Conservation (phyloP, 2,797 vertebrate genomes). For the Erethizon dorsatum region DNA sequence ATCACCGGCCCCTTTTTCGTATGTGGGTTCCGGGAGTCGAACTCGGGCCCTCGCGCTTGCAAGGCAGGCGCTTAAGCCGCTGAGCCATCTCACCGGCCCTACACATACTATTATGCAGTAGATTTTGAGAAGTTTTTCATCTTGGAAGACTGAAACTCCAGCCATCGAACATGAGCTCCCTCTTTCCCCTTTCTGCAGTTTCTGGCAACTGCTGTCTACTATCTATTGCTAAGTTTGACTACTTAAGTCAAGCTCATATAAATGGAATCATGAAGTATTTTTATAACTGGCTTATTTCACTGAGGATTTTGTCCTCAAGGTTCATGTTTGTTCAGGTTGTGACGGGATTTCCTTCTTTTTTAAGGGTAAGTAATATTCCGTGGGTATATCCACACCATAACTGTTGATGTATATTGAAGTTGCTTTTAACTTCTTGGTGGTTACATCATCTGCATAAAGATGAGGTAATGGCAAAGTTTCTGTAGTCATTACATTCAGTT, state of each 20-base stretch:
- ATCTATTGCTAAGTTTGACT: background rate
- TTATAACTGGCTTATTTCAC: background rate
- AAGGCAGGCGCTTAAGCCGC: too few species aligned
- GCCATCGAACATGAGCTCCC: background rate
- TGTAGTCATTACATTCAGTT: background rate
- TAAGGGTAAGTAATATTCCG: constrained; percentile 7
- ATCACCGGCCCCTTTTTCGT: too few species aligned
- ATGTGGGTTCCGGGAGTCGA: too few species aligned
- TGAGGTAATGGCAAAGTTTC: background rate
- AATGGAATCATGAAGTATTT: background rate
- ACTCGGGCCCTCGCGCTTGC: too few species aligned
- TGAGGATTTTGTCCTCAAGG: background rate
- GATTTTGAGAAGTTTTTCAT: background rate
- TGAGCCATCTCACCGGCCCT: too few species aligned
- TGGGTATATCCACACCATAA: background rate
- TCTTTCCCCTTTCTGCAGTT: rapidly evolving
- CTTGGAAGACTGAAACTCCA: background rate
- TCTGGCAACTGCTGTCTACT: background rate
- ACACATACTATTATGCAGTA: background rate
- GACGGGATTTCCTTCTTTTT: background rate
- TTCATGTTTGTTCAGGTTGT: background rate
- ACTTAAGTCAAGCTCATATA: background rate
- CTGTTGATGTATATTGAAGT: background rate
- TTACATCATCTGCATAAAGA: background rate
- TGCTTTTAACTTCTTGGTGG: background rate